These are phyloP conservation scores for Gulo gulo DNA, from an alignment of 2,113 vertebrate species.

Conservation along the genomic window DNA sequence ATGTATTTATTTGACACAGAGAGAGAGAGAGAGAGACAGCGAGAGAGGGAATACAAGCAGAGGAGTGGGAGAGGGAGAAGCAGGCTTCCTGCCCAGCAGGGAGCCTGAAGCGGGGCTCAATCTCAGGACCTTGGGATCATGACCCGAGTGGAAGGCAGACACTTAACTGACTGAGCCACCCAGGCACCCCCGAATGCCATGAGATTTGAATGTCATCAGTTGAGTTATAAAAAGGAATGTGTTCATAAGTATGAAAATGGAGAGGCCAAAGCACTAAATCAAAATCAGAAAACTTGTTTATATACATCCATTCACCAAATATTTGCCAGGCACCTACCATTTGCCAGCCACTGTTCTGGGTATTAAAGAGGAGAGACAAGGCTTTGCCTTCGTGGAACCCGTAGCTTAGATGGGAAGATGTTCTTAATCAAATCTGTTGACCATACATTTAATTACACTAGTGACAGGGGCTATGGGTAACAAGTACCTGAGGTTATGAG, in stretches of 20 bases:
- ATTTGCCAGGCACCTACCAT: background rate
- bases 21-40: too few relatives aligned
- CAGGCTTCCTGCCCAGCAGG: too few relatives aligned
- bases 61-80: too few relatives aligned
- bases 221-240: background rate
- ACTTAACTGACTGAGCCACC: too few relatives aligned
- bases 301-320: background rate
- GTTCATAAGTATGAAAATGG: background rate
- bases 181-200: background rate
- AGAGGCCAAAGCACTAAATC: background rate
- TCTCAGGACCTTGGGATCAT: too few relatives aligned
- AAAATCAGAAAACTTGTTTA: background rate
- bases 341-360: background rate
- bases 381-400: background rate
- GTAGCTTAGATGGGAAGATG: background rate
- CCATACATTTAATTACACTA: background rate
- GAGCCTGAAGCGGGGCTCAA: too few relatives aligned
- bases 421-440: background rate
- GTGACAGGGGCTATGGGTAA: background rate
- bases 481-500: background rate
- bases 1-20: too few relatives aligned
- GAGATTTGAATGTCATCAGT: background rate
- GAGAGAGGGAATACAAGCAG: too few relatives aligned
- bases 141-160: too few relatives aligned
- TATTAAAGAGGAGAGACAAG: background rate